These are phyloP conservation scores for Gymnocephalus cernua DNA, from an alignment of 2,113 vertebrate genomes.

Conservation along the genomic window DNA sequence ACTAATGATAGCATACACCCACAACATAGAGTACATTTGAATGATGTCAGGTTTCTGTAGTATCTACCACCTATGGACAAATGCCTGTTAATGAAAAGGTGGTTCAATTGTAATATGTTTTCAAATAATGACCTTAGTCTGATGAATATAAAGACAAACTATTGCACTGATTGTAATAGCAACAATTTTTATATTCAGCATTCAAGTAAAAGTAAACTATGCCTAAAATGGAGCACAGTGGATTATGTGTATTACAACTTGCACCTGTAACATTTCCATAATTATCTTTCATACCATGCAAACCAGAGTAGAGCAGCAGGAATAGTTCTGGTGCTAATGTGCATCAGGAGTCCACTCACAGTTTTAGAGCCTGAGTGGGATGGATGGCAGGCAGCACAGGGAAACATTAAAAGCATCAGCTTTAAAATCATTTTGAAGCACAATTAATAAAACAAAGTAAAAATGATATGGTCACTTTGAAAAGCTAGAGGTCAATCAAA, in stretches of 20 bases:
- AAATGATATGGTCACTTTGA: background rate
- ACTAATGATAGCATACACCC: background rate
- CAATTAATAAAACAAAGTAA: no score
- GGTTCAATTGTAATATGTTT: no score
- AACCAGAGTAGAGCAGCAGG: background rate
- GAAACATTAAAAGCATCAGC: background rate
- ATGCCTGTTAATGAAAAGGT: no score
- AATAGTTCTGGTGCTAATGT: background rate
- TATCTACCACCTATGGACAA: no score
- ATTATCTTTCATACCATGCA: background rate
- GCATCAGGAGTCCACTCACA: background rate
- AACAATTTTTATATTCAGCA: background rate
- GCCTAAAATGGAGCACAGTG: background rate
- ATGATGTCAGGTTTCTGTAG: no score
- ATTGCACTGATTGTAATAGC: background rate
- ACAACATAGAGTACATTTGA: background rate
- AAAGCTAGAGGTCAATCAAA: background rate
- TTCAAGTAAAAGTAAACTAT: background rate
- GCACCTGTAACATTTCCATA: background rate
- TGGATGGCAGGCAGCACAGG: background rate
- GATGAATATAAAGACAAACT: background rate
- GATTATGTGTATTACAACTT: background rate
- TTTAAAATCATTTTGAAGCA: background rate
- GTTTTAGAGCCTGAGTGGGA: background rate
- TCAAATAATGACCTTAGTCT: no score